phyloP scores from a whole-genome alignment of 2,797 vertebrate genomes.

The Acanthurus leucopareius region DNA sequence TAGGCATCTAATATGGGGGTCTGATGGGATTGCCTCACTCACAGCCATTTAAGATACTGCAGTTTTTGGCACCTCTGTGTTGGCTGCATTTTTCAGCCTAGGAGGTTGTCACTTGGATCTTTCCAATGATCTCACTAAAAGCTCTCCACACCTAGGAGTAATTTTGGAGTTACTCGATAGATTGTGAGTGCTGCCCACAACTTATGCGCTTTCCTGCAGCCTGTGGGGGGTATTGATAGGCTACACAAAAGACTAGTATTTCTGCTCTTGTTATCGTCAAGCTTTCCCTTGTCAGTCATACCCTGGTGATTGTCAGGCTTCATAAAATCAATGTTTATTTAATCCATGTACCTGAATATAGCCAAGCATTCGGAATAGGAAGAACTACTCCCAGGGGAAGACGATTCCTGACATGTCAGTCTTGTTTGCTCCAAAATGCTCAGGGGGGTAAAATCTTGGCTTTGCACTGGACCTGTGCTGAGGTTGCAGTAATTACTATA shows the following conservation, averaged over 20 bases:
- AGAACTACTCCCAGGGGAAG: conserved; percentile 29
- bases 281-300: conserved; percentile 43
- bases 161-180: conserved; percentile 17
- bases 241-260: conserved; percentile 37
- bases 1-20: too few species aligned
- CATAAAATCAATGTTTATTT: conserved; percentile 66
- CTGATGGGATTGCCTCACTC: too few species aligned
- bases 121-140: conserved; percentile 6
- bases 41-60: too few species aligned
- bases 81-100: too few species aligned
- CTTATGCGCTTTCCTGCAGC: conserved; percentile 16
- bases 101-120: neutral
- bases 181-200: conserved; percentile 30
- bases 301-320: conserved; percentile 68
- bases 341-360: conserved; percentile 39
- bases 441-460: conserved; percentile 68
- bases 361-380: conserved; percentile 47
- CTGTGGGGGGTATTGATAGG: conserved; percentile 57
- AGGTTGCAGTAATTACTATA: conserved; percentile 64
- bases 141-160: conserved; percentile 1
- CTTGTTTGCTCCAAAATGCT: conserved; percentile 64
- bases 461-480: conserved; percentile 39
- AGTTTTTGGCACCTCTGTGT: too few species aligned
- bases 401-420: conserved; percentile 66
- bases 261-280: conserved; percentile 61